A percentile compares a stretch with the other conserved stretches of the same genome.
These are phyloP conservation scores for Chaetophractus vellerosus DNA, from an alignment of 2,797 vertebrate genomes.

Conservation along the genomic window DNA sequence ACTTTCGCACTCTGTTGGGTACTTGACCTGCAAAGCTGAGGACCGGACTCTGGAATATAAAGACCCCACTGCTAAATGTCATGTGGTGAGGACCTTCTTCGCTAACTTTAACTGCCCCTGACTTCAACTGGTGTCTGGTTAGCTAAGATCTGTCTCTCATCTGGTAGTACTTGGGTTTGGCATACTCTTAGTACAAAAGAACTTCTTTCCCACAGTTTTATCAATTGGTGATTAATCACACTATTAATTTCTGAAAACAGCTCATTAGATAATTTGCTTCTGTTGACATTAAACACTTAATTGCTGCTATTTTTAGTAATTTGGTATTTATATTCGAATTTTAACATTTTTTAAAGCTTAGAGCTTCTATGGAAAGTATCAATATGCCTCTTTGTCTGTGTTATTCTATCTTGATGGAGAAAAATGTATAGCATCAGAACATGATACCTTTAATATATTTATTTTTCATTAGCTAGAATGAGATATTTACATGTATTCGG, in stretches of 20 bases:
- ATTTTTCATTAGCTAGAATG: constrained; percentile 61
- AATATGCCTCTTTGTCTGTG: neutral
- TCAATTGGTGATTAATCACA: constrained; percentile 79
- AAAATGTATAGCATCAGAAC: neutral
- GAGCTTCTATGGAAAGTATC: constrained; percentile 39
- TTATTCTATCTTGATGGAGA: constrained; percentile 15
- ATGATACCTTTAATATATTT: neutral
- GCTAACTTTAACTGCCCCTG: neutral
- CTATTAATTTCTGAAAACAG: constrained; percentile 82
- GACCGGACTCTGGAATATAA: neutral
- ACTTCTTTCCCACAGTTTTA: constrained; percentile 45
- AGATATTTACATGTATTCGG: constrained; percentile 42
- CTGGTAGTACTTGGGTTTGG: neutral
- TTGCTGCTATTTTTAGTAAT: constrained; percentile 71
- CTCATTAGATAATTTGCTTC: constrained; percentile 75
- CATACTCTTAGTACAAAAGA: constrained; percentile 36
- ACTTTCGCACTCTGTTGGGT: neutral
- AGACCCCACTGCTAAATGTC: neutral
- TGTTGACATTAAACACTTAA: constrained; percentile 82
- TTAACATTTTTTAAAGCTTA: constrained; percentile 73
- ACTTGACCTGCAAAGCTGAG: neutral
- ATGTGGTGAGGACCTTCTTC: neutral
- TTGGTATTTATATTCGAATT: constrained; percentile 74
- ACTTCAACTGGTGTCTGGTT: neutral
- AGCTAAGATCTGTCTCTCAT: neutral